These are phyloP conservation scores for Balaeniceps rex DNA, from an alignment of 2,113 vertebrate genomes.

Conservation along the genomic window DNA sequence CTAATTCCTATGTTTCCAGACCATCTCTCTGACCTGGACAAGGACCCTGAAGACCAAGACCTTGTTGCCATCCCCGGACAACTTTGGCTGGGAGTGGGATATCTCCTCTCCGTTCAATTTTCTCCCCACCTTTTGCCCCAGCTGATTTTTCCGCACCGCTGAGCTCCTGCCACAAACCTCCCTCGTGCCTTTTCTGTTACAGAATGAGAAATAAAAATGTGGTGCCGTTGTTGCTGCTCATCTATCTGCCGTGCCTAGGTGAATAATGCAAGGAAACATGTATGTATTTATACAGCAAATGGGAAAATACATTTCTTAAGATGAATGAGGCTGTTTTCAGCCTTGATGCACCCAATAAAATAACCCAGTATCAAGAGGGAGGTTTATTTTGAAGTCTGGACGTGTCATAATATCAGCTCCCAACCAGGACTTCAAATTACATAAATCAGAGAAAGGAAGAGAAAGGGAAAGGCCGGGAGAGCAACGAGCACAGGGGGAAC, in stretches of 20 bases:
- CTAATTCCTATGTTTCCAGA: not conserved
- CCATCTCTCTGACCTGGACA: not conserved
- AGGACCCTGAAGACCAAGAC: not conserved
- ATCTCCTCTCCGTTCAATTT: not conserved
- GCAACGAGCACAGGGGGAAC: not conserved
- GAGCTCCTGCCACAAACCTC: constrained; percentile 23
- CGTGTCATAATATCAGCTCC: constrained; percentile 62
- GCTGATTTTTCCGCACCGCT: not conserved
- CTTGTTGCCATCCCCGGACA: not conserved
- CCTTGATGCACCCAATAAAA: constrained; percentile 66
- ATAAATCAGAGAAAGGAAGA: constrained; percentile 56
- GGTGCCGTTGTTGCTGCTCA: constrained; percentile 42
- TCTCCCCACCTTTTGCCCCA: not conserved
- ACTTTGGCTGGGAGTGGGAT: not conserved
- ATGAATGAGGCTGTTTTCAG: constrained; percentile 70
- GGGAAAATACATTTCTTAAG: constrained; percentile 71
- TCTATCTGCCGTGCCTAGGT: constrained; percentile 52
- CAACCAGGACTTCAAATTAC: constrained; percentile 54
- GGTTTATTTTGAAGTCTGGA: constrained; percentile 72
- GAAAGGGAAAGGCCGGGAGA: constrained; percentile 55
- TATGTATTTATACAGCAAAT: constrained; percentile 71
- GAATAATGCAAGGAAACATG: constrained; percentile 66
- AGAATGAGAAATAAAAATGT: constrained; percentile 55
- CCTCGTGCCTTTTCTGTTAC: constrained; percentile 37
- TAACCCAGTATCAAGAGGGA: constrained; percentile 69